A percentile compares a stretch with the other conserved stretches of the same genome.
Conservation (phyloP, 2,797 vertebrate genomes). For the Pangasius macronema region DNA sequence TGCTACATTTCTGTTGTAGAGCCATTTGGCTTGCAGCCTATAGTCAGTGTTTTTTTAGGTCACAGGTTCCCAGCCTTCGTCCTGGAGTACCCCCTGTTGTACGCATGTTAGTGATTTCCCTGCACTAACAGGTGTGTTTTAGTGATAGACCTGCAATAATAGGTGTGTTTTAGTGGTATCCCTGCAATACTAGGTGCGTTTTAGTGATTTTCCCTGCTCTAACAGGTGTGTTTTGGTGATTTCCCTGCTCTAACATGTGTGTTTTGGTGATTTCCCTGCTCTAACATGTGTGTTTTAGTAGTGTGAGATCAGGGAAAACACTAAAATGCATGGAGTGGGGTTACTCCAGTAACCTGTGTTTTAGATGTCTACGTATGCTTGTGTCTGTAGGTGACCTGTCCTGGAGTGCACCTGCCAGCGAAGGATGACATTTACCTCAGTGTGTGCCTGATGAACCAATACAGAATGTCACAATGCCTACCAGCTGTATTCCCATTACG, state of each 20-base stretch:
- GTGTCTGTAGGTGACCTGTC: slow-evolving; percentile 74
- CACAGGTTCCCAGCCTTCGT: background rate
- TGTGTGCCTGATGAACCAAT: slow-evolving; percentile 75
- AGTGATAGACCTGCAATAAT: background rate
- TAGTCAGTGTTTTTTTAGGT: background rate
- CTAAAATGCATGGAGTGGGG: background rate
- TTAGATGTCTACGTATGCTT: slow-evolving; percentile 8
- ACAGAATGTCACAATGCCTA: slow-evolving; percentile 69
- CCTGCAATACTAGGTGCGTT: background rate
- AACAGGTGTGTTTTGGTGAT: background rate
- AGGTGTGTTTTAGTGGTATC: background rate
- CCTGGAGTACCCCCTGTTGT: background rate
- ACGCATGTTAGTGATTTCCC: background rate
- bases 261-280: background rate
- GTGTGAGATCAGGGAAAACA: background rate
- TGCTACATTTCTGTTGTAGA: background rate
- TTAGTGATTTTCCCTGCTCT: background rate
- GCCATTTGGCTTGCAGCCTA: no score
- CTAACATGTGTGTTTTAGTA: background rate
- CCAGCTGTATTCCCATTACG: slow-evolving; percentile 75
- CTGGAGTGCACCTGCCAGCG: slow-evolving; percentile 74
- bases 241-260: background rate
- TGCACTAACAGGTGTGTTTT: background rate
- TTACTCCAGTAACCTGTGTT: background rate
- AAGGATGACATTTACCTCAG: slow-evolving; percentile 78